Evolutionary conservation across 1,140 invertebrate genomes (phyloP), one percentile per base, ranked within the genome.

Genomic region (Drosophila arizonae): DNA sequence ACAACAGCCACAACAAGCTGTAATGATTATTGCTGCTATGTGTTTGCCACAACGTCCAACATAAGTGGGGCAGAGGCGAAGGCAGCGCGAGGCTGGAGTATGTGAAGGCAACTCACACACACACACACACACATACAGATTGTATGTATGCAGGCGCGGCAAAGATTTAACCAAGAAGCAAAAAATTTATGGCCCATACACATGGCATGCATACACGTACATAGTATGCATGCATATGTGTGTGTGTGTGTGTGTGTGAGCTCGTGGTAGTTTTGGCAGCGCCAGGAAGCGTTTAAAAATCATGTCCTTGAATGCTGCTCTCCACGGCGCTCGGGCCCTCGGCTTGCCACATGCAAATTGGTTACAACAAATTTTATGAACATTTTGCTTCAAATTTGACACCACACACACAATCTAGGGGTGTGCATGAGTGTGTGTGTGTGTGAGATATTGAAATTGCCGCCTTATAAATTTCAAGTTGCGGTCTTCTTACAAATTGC

Each of bases 1-100:
- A 66, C 78, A 63, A 63, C 57, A 72, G 62, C 79, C 81, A 79
- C 79, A 85, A 87, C 82, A 80, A 77, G 81, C 79, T 58, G 84
- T 79, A 87, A 87, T 87, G 82, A 86, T 86, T 86, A 86, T 87
- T 87, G 82, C 82, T 87, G 81, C 81, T 61, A 86, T 82, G 80
- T 84, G 80, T 82, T 82, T 84, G 80, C 80, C 81, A 86, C 81
- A 86, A 81, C 68, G 82, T 78, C 79, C 81, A 74, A 74, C 78
- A 81, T 52, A 61, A 64, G 17, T 41, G 24, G 36, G 33, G 39
- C 45, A 46, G 28, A 41, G 71, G 21, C 30, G 36, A 30, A 30
- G 30, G 21, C 26, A 17, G n/a, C 26, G 15, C 45, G 13, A 15
- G 33, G 24, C 11, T 43, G n/a, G 56, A 33, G 41, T 8, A 36